A percentile compares a stretch with the other conserved stretches of the same genome.
phyloP scores from a whole-genome alignment of 2,797 vertebrate genomes.

The Acestrorhynchus altus region DNA sequence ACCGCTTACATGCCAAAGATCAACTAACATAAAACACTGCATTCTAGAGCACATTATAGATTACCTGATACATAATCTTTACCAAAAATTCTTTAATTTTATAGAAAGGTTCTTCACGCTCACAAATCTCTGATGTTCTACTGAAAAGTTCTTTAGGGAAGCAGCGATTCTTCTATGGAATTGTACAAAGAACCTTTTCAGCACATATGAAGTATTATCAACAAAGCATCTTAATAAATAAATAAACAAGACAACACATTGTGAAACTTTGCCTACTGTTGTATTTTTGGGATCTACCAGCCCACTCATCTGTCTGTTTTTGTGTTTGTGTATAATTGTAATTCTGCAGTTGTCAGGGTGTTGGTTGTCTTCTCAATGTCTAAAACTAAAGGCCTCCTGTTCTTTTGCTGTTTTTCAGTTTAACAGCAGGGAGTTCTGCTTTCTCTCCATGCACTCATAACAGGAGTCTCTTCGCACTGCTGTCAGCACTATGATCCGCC shows the following conservation, averaged over 20 bases:
- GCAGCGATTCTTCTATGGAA: too few species aligned
- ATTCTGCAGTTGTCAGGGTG: slow-evolving; percentile 31
- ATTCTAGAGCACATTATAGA: too few species aligned
- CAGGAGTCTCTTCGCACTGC: slow-evolving; percentile 13
- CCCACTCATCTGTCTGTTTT: slow-evolving; percentile 28
- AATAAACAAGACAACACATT: not conserved
- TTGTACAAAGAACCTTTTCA: too few species aligned
- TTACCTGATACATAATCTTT: too few species aligned
- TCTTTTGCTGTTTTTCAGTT: slow-evolving; percentile 17
- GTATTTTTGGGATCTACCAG: slow-evolving; percentile 33
- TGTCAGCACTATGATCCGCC: slow-evolving; percentile 35
- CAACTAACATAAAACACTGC: too few species aligned
- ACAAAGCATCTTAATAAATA: not conserved
- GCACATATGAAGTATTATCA: too few species aligned
- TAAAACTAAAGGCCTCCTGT: slow-evolving; percentile 3
- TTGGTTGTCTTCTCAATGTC: not conserved
- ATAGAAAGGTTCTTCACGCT: too few species aligned
- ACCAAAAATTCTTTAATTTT: too few species aligned
- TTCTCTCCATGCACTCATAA: not conserved
- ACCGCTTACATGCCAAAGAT: too few species aligned
- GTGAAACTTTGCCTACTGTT: slow-evolving; percentile 15
- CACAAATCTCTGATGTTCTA: too few species aligned
- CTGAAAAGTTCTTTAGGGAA: too few species aligned
- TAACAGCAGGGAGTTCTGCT: not conserved
- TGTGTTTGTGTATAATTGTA: slow-evolving; percentile 14